phyloP scores from a whole-genome alignment of 2,797 vertebrate species.

The Lithobates sylvaticus region DNA sequence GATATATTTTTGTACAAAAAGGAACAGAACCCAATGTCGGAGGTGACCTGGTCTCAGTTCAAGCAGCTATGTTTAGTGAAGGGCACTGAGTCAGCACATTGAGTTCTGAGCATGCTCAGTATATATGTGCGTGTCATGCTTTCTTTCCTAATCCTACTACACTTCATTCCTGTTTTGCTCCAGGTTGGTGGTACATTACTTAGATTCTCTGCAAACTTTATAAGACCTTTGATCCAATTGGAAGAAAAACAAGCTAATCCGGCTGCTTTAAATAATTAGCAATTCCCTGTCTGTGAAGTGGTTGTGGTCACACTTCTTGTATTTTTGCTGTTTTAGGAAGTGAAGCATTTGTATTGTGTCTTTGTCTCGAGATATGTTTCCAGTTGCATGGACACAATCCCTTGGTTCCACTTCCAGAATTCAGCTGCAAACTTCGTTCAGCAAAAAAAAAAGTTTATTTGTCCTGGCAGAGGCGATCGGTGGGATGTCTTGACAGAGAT shows the following conservation, averaged over 20 bases:
- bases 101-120: background rate
- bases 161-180: background rate
- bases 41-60: constrained; percentile 29
- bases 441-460: background rate
- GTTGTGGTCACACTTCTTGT: constrained; percentile 13
- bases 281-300: background rate
- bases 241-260: background rate
- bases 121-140: background rate
- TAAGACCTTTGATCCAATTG: background rate
- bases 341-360: constrained; percentile 12
- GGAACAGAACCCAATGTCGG: background rate
- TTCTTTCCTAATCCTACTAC: background rate
- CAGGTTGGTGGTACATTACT: background rate
- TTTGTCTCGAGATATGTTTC: background rate
- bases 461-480: background rate
- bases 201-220: too few relatives aligned
- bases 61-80: background rate
- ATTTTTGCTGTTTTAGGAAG: constrained; percentile 37
- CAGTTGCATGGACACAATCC: background rate
- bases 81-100: constrained; percentile 22
- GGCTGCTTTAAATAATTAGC: background rate
- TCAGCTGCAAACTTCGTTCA: background rate
- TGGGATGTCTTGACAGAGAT: background rate
- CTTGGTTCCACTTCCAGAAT: background rate
- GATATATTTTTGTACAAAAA: background rate